Conservation (phyloP, 2,888 invertebrate species). For the Dusona sp. region DNA sequence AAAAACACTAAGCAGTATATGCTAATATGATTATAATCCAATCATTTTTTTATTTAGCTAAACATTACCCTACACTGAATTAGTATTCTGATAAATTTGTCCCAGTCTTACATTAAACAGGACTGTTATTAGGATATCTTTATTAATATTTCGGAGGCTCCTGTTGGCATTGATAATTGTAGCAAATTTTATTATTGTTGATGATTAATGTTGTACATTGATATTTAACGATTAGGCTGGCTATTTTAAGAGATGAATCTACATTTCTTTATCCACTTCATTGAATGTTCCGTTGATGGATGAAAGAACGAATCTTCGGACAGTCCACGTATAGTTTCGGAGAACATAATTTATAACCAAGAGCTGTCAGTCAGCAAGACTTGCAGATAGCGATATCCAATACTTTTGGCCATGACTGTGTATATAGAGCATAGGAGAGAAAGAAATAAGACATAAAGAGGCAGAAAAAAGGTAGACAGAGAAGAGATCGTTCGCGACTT, state of each 20-base stretch:
- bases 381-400: not conserved
- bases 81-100: no score
- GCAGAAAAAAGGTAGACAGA: not conserved
- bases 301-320: not conserved
- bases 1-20: not conserved
- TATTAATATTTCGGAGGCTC: not conserved
- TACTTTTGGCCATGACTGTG: not conserved
- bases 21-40: not conserved
- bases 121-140: not conserved
- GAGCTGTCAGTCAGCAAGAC: not conserved
- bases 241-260: no score
- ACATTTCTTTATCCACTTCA: no score
- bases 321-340: not conserved
- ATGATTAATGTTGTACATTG: no score
- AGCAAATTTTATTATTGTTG: no score
- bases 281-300: not conserved
- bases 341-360: not conserved
- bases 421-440: not conserved
- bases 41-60: no score
- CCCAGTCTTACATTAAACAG: not conserved
- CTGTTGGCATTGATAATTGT: no score
- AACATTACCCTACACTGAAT: no score
- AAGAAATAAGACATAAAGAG: constrained; percentile 6
- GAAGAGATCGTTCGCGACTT: constrained; percentile 31
- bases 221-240: no score